Evolutionary conservation across 2,797 vertebrate species (phyloP).

Genomic region (Galagoides demidoff): DNA sequence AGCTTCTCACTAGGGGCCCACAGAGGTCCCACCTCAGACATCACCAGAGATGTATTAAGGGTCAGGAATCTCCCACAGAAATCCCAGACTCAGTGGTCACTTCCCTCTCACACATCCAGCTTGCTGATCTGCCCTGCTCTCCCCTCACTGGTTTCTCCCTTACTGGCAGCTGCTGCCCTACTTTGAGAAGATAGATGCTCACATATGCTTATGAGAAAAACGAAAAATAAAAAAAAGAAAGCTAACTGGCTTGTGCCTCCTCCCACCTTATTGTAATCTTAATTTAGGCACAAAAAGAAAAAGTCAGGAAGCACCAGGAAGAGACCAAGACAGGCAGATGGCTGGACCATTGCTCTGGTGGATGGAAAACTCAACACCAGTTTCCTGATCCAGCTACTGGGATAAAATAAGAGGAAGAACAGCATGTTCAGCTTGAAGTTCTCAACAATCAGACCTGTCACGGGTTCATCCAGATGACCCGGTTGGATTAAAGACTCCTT

Average conservation of each 20-base stretch:
- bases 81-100: background rate
- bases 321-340: background rate
- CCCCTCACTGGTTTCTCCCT: background rate
- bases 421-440: background rate
- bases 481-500: background rate
- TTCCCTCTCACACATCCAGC: background rate
- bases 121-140: background rate
- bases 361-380: background rate
- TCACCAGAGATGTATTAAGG: background rate
- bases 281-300: background rate
- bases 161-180: background rate
- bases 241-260: background rate
- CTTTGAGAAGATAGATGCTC: background rate
- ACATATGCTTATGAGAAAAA: background rate
- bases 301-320: background rate
- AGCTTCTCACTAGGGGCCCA: background rate
- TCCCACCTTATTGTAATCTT: background rate
- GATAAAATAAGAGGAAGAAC: background rate
- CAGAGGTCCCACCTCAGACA: no score
- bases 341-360: background rate
- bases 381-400: no score
- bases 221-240: background rate
- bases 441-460: no score
- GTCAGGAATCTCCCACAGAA: background rate
- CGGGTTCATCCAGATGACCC: background rate